Evolutionary conservation across 2,797 vertebrate genomes (phyloP).

Genomic region (Numenius phaeopus): DNA sequence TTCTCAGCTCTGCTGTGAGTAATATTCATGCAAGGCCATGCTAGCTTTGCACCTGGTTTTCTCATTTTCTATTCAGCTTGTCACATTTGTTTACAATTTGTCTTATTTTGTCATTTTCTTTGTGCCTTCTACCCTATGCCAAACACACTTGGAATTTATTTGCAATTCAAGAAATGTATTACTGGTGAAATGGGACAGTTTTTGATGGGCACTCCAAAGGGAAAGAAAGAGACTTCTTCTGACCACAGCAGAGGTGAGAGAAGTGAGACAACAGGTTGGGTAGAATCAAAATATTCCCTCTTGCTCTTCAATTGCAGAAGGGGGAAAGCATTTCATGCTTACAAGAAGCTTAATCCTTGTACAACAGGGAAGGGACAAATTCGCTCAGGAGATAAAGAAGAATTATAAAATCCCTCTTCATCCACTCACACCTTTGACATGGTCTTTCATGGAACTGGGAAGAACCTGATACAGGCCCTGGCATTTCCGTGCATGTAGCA

Average conservation of each 20-base stretch:
- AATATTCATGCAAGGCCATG: slow-evolving; percentile 38
- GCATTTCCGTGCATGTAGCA: not conserved
- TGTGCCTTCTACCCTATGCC: not conserved
- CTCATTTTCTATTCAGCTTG: slow-evolving; percentile 54
- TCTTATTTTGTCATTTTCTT: slow-evolving; percentile 57
- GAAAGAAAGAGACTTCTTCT: not conserved
- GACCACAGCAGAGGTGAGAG: not conserved
- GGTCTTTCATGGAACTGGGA: not conserved
- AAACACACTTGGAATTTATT: slow-evolving; percentile 11
- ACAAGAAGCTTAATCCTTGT: not conserved
- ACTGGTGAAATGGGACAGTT: not conserved
- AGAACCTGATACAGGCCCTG: not conserved
- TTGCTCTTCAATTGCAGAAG: not conserved
- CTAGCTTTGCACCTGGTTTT: slow-evolving; percentile 30
- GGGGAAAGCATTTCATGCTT: not conserved
- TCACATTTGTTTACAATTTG: slow-evolving; percentile 58
- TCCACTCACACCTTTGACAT: not conserved
- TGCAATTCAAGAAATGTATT: not conserved
- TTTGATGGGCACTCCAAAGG: not conserved
- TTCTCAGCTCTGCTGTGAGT: not conserved
- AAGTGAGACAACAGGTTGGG: not conserved
- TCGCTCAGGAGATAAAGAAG: not conserved
- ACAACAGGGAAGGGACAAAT: not conserved
- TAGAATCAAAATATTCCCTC: not conserved
- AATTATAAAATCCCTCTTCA: not conserved